Evolutionary conservation across 1,140 invertebrate genomes (phyloP).

Genomic region (Drosophila insularis): DNA sequence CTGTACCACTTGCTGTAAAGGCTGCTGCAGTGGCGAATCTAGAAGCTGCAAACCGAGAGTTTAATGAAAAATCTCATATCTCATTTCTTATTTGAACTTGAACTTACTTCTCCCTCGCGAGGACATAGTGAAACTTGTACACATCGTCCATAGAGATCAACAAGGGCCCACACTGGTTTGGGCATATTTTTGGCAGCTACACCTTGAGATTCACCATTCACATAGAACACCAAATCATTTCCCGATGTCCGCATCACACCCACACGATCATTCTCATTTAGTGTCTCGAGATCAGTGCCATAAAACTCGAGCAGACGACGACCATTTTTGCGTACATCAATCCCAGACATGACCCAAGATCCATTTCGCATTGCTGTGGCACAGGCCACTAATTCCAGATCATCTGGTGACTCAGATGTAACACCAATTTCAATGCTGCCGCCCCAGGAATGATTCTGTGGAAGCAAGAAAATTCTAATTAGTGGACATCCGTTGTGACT

Average conservation of each 20-base stretch:
- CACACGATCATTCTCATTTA: constrained; percentile 92
- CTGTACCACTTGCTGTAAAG: constrained; percentile 73
- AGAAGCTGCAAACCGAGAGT: constrained; percentile 25
- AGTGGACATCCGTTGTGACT: constrained; percentile 2
- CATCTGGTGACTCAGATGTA: constrained; percentile 91
- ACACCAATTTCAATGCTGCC: constrained; percentile 96
- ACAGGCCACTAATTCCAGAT: constrained; percentile 91
- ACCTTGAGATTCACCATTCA: constrained; percentile 95
- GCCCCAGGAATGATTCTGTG: constrained; percentile 91
- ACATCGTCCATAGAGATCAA: constrained; percentile 96
- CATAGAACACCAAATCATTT: constrained; percentile 93
- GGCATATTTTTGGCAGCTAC: constrained; percentile 91
- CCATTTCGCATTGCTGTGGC: constrained; percentile 92
- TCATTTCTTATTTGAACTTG: neutral
- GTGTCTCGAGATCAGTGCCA: constrained; percentile 91
- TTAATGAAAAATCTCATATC: too few species aligned
- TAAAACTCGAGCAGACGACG: constrained; percentile 91
- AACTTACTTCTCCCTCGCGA: constrained; percentile 63
- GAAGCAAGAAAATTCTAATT: neutral
- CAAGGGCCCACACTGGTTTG: constrained; percentile 90
- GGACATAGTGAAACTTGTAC: constrained; percentile 90
- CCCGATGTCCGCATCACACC: constrained; percentile 92
- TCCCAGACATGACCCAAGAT: constrained; percentile 95
- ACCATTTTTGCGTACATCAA: constrained; percentile 92
- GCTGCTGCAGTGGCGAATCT: constrained; percentile 61